Base-by-base conservation (phyloP, 2,113 vertebrate genomes). In the Amphiprion percula region DNA sequence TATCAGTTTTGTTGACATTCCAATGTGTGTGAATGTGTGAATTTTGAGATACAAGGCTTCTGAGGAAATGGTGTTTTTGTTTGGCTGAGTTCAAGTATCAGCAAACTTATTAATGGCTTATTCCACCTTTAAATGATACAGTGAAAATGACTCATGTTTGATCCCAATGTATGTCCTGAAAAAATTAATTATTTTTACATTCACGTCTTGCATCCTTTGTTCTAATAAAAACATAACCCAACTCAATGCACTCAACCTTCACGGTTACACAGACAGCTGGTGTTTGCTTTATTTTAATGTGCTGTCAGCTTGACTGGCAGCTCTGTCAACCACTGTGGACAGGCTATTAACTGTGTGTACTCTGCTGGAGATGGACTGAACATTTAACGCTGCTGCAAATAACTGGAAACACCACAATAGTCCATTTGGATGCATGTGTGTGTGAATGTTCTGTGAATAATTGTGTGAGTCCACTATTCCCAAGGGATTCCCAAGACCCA, bases 261-360 rank as follows among this genome's bases (percentile, higher is more conserved):
- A 44, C 41, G 55, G 30, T 9, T 14, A 1, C 11, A 21, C 9
- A 67, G 53, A 46, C 65, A 65, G 53, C 56, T 77, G 72, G 6
- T 77, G 68, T 83, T 75, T 83, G n/a, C 30, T 82, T 52, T 62
- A 24, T 65, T 54, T 52, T 58, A 64, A 76, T 72, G 26, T 12
- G 28, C 59, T 56, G 14, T 61, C 55, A 19, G 64, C 69, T 21
- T 89, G 84, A 87, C n/a, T 87, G 85, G 88, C 82, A 84, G 62
- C 52, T 67, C 61, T 59, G 78, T 74, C 55, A 44, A 30, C 62
- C 55, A 30, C 72, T 63, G 59, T 21, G 55, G 26, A 24, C 71
- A 68, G 47, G 60, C 73, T 74, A 88, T 92, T 89, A 86, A 28
- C 63, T 58, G 11, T 71, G 81, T 88, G 61, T 66, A 62, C 59